Percentiles rank a stretch among this genome's conserved stretches.
Evolutionary conservation across 2,113 vertebrate species (phyloP).

Genomic region (Eurystomus gularis): DNA sequence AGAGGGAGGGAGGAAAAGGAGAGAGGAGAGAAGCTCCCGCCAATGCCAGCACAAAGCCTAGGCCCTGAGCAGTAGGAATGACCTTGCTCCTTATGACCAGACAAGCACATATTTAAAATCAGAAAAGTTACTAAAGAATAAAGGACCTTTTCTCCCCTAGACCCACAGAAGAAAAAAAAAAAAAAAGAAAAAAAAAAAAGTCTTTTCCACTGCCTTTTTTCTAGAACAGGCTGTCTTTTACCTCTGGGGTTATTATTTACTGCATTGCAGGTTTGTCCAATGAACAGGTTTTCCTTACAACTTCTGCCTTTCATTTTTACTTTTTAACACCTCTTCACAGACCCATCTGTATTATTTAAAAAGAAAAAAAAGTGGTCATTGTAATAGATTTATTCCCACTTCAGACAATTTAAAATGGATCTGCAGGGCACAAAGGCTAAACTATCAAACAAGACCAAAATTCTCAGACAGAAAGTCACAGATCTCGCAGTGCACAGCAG

Average conservation of each 20-base stretch:
- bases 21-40: conserved; percentile 50
- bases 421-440: conserved; percentile 47
- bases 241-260: conserved; percentile 65
- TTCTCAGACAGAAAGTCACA: conserved; percentile 26
- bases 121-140: conserved; percentile 53
- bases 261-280: conserved; percentile 50
- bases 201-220: conserved; percentile 21
- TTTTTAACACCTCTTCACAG: conserved; percentile 61
- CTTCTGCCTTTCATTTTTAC: conserved; percentile 50
- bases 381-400: conserved; percentile 45
- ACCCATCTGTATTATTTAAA: background rate
- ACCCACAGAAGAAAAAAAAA: background rate
- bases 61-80: conserved; percentile 73
- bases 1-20: conserved; percentile 61
- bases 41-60: conserved; percentile 67
- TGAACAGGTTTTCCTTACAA: conserved; percentile 51
- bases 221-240: conserved; percentile 31
- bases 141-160: conserved; percentile 27
- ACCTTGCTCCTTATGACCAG: conserved; percentile 81
- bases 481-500: background rate
- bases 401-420: conserved; percentile 48
- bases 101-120: conserved; percentile 17
- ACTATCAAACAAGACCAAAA: conserved; percentile 39
- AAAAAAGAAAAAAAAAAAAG: background rate
- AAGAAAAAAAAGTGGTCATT: conserved; percentile 20